Percentiles rank a stretch among this genome's conserved stretches.
Conservation (phyloP, 1,140 invertebrate genomes). For the Caenorhabditis remanei region DNA sequence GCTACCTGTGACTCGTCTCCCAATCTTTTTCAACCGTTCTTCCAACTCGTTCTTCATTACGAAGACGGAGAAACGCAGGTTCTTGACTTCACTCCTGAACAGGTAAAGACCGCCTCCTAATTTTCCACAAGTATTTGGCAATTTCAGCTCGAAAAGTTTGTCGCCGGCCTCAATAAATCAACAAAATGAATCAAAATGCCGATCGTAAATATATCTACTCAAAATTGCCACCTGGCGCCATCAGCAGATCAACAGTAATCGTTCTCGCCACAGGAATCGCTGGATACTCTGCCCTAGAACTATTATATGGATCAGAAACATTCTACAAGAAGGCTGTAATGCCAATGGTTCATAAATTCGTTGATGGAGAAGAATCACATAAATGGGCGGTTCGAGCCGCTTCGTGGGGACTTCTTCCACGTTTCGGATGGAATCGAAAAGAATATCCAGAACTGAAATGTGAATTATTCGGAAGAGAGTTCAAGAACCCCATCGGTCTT, state of each 20-base stretch:
- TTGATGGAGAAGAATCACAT: constrained; percentile 73
- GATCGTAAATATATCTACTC: constrained; percentile 64
- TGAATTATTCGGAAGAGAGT: constrained; percentile 78
- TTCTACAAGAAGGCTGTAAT: constrained; percentile 72
- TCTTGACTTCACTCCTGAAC: constrained; percentile 14
- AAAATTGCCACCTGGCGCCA: constrained; percentile 68
- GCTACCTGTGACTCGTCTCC: constrained; percentile 41
- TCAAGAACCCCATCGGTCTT: constrained; percentile 91
- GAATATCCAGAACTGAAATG: constrained; percentile 78
- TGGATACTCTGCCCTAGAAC: constrained; percentile 61
- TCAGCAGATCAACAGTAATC: constrained; percentile 69
- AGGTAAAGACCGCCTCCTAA: constrained; percentile 17
- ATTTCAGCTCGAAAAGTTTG: constrained; percentile 33
- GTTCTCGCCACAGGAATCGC: constrained; percentile 59
- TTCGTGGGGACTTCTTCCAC: constrained; percentile 66
- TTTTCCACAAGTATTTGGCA: background rate
- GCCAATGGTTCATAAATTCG: constrained; percentile 70
- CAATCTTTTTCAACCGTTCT: constrained; percentile 9
- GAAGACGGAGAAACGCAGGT: constrained; percentile 49
- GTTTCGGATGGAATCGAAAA: constrained; percentile 63
- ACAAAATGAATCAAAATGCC: constrained; percentile 14
- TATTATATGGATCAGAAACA: constrained; percentile 71
- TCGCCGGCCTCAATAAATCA: background rate
- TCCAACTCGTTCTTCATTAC: constrained; percentile 45
- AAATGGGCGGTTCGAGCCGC: constrained; percentile 66